Evolutionary conservation across 1,140 invertebrate genomes (phyloP).

Genomic region (Coptotermes formosanus): DNA sequence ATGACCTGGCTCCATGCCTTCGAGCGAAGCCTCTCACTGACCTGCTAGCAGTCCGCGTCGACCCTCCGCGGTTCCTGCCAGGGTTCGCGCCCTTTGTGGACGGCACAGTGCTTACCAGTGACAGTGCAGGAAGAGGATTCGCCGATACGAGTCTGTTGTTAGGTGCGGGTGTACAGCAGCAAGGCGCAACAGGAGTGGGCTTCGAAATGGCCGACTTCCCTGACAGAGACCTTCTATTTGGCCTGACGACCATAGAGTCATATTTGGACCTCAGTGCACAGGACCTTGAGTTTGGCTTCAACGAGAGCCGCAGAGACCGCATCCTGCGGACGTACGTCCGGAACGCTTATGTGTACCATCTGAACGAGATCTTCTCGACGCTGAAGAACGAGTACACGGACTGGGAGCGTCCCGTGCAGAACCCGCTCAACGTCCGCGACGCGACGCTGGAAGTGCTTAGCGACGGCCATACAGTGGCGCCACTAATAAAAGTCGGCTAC

Average conservation of each 20-base stretch:
- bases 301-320: constrained; percentile 77
- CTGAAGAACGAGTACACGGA: constrained; percentile 91
- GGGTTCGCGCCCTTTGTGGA: constrained; percentile 89
- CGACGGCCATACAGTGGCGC: constrained; percentile 83
- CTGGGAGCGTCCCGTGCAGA: constrained; percentile 76
- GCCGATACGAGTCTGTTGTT: constrained; percentile 42
- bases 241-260: constrained; percentile 71
- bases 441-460: constrained; percentile 68
- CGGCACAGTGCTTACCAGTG: constrained; percentile 66
- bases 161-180: not conserved
- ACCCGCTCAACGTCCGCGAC: constrained; percentile 72
- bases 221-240: constrained; percentile 74
- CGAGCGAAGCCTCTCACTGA: constrained; percentile 69
- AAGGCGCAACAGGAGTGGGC: constrained; percentile 48
- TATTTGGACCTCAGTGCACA: constrained; percentile 70
- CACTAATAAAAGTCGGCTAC: constrained; percentile 74
- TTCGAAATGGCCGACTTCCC: constrained; percentile 80
- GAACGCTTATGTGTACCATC: constrained; percentile 84
- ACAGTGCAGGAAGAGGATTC: constrained; percentile 38
- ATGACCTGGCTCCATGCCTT: constrained; percentile 82
- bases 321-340: constrained; percentile 84
- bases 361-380: constrained; percentile 88
- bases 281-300: constrained; percentile 78
- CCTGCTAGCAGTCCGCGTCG: constrained; percentile 67
- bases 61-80: constrained; percentile 77